Evolutionary conservation across 2,797 vertebrate genomes (phyloP), one percentile per base, ranked within the genome.

Genomic region (Buceros bicornis): DNA sequence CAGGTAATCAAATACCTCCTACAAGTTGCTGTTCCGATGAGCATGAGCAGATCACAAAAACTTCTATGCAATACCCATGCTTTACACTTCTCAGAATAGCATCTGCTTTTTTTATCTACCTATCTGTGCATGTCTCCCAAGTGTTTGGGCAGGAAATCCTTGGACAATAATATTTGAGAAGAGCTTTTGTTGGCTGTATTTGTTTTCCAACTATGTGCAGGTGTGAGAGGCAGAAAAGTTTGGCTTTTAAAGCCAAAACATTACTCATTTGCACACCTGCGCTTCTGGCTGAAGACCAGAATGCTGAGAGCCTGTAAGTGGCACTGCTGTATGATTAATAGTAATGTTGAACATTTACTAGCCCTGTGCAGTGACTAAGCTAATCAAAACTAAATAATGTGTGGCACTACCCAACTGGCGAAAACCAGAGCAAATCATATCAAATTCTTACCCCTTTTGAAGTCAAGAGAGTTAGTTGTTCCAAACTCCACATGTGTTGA

Each of bases 231-330:
- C 56, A 86, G 82, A 90, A 91, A 88, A 6, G 40, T 79, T 78
- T 89, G 72, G 62, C 58, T 86, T 40, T 79, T 87, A 69, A 83
- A 82, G 56, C 42, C 71, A 84, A 54, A 81, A 53, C 56, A 88
- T 82, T 82, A 48, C 77, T 95, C 85, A 82, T 88, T 73, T 87
- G 82, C 80, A 94, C 87, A 96, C 66, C 94, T 95, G 93, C 80
- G 84, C 28, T 93, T 70, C 73, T 95, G 93, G 80, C 70, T 94
- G 25, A 80, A 28, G 48, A 87, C 60, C 80, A 93, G 42, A 80
- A 84, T 26, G 26, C 70, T 47, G 53, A 83, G 40, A 90, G 54
- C 16, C 57, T 56, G 54, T 29, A 86, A 88, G 60, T 66, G 51
- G 70, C 64, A 73, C 25, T 82, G 62, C 58, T 83, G 13, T 45